Evolutionary conservation across 1,140 invertebrate genomes (phyloP).

Genomic region (Amyelois transitella): DNA sequence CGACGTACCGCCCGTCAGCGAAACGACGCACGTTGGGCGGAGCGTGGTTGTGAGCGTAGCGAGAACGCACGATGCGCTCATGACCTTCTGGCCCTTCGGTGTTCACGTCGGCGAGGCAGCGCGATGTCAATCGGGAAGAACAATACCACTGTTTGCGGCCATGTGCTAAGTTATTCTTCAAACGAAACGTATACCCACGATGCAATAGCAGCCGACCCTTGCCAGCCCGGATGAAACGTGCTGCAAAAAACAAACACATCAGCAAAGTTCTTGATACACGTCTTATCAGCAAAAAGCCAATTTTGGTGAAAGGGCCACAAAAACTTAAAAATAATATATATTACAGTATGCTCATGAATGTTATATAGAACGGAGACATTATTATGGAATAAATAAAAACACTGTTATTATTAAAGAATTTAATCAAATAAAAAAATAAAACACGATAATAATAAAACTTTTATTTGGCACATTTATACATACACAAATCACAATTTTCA

Average conservation of each 20-base stretch:
- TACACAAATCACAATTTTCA: slow-evolving; percentile 19
- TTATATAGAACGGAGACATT: no score
- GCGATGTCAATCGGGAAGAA: slow-evolving; percentile 61
- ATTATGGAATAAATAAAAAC: background rate
- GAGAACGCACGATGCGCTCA: slow-evolving; percentile 63
- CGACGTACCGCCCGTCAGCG: slow-evolving; percentile 65
- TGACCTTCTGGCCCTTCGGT: slow-evolving; percentile 65
- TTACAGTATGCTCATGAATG: no score
- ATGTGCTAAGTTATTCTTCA: slow-evolving; percentile 66
- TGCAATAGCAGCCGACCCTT: slow-evolving; percentile 63
- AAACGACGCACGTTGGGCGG: slow-evolving; percentile 66
- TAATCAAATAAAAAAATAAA: background rate
- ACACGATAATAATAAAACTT: slow-evolving; percentile 3
- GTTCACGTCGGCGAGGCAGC: slow-evolving; percentile 63
- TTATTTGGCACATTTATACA: slow-evolving; percentile 25
- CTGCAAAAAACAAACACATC: slow-evolving; percentile 16
- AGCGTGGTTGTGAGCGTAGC: slow-evolving; percentile 64
- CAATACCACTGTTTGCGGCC: slow-evolving; percentile 69
- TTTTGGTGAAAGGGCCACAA: no score
- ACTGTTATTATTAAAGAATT: slow-evolving; percentile 2
- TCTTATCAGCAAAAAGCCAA: no score
- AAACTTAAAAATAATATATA: no score
- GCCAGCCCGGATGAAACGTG: slow-evolving; percentile 66
- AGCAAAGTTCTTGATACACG: background rate
- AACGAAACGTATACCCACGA: slow-evolving; percentile 62